Evolutionary conservation across 2,888 invertebrate species (phyloP).

Genomic region (Chydorus sphaericus): DNA sequence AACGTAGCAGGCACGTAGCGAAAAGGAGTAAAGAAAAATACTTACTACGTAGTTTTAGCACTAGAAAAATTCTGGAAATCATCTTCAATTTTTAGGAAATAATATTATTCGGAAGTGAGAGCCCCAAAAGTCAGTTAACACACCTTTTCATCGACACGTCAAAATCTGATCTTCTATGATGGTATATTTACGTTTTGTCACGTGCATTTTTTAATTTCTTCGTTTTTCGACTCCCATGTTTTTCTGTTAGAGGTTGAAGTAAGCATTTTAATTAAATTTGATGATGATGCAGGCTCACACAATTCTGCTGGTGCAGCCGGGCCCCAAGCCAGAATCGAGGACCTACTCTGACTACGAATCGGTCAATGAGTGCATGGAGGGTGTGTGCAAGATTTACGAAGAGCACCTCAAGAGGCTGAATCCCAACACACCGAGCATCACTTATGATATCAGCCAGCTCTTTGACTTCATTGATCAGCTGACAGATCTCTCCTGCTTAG

Average conservation of each 20-base stretch:
- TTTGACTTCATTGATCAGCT: conserved; percentile 97
- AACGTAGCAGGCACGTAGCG: too few species aligned
- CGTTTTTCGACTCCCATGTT: conserved; percentile 15
- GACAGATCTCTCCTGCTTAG: conserved; percentile 86
- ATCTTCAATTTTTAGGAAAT: too few species aligned
- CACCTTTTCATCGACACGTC: too few species aligned
- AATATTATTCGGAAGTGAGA: background rate
- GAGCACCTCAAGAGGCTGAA: conserved; percentile 91
- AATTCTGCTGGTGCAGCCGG: conserved; percentile 88
- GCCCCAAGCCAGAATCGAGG: conserved; percentile 80
- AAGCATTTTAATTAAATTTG: too few species aligned
- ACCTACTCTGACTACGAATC: conserved; percentile 98
- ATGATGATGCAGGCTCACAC: conserved; percentile 93
- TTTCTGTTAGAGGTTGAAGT: too few species aligned
- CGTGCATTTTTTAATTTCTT: background rate
- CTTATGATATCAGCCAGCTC: conserved; percentile 93
- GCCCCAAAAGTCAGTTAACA: background rate
- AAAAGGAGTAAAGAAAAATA: too few species aligned
- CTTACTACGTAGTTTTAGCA: too few species aligned
- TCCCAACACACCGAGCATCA: conserved; percentile 90
- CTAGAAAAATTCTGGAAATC: too few species aligned
- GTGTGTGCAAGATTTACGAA: conserved; percentile 97
- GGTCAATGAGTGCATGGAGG: conserved; percentile 95
- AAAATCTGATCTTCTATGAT: too few species aligned
- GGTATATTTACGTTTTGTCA: too few species aligned